Conservation (phyloP, 2,888 invertebrate genomes). For the Ryuthela nishihirai region DNA sequence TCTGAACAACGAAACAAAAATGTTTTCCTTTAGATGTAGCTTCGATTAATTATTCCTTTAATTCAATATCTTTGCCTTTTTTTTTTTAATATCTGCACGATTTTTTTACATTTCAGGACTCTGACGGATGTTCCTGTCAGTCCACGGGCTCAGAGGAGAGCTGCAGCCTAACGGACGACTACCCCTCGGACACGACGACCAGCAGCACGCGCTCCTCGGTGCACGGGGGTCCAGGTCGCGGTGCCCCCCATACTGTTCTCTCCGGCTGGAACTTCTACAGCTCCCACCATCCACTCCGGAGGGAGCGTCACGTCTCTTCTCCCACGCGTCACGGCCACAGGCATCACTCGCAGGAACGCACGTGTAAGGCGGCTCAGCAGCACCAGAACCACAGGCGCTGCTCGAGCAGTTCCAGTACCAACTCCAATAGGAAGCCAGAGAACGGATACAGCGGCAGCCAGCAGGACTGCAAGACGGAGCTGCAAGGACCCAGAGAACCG, state of each 20-base stretch:
- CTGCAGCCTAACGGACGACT: slow-evolving; percentile 34
- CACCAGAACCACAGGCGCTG: slow-evolving; percentile 19
- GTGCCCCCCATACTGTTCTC: slow-evolving; percentile 29
- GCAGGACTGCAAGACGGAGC: slow-evolving; percentile 54
- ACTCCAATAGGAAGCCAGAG: slow-evolving; percentile 42
- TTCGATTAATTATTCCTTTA: no score
- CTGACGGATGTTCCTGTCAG: slow-evolving; percentile 40
- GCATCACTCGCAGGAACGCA: slow-evolving; percentile 33
- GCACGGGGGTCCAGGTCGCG: slow-evolving; percentile 13
- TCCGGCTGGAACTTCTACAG: slow-evolving; percentile 36
- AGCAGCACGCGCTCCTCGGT: slow-evolving; percentile 17
- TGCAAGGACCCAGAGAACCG: slow-evolving; percentile 46
- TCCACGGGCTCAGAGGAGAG: slow-evolving; percentile 38
- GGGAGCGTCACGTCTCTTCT: slow-evolving; percentile 56
- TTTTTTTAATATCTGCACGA: no score
- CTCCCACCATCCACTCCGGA: slow-evolving; percentile 15
- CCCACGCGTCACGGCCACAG: slow-evolving; percentile 30
- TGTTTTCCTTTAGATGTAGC: no score
- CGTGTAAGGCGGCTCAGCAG: no score
- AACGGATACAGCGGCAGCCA: slow-evolving; percentile 53
- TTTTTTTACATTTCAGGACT: slow-evolving; percentile 21
- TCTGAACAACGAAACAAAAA: no score
- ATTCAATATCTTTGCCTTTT: no score
- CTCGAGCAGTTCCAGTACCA: slow-evolving; percentile 52
- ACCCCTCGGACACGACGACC: slow-evolving; percentile 31